Base-by-base conservation (phyloP, 2,797 vertebrate species). In the Schizopygopsis malacanthus region DNA sequence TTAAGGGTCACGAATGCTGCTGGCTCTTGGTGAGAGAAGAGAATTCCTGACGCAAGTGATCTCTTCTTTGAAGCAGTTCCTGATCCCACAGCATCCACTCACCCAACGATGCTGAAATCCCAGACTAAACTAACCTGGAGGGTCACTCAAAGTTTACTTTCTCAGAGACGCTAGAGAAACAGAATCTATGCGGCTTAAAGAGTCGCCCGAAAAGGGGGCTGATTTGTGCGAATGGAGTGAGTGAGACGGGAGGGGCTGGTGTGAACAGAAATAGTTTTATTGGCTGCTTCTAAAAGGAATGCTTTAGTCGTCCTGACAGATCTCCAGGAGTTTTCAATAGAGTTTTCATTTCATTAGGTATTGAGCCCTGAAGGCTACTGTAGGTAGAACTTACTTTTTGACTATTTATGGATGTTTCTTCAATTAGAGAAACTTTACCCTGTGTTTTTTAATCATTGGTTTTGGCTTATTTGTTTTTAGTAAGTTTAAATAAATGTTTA, bases 101-200 rank as follows among this genome's bases (percentile, higher is more conserved):
- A 81, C 86, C 91, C 90, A 89, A 90, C 92, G 82, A 89, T 89
- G 88, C 92, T 93, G 76, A 90, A 89, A 93, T 93, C 94, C 94
- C 95, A 95, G 94, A 95, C 95, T 92, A 93, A 93, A 93, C 93
- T 95, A 96, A 96, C 95, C 95, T 95, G 93, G 91, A 93, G 93
- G 96, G 96, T 96, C 96, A 96, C 86, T 90, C 91, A 90, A 84
- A 96, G 96, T 97, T 96, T 96, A 96, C 96, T 96, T 96, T 96
- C 96, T 97, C 96, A 96, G 95, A 95, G 94, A 91, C 85, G 83
- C 87, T 87, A 90, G 92, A 95, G 93, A 94, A 95, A 95, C 94
- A 92, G 93, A 95, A 94, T 95, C 94, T 94, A 91, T 94, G 92
- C 93, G 92, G 94, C 94, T 96, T 95, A 96, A 95, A 95, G 92